Evolutionary conservation across 2,113 vertebrate species (phyloP), one percentile per base, ranked within the genome.

Genomic region (Myrmophylax atrothorax): DNA sequence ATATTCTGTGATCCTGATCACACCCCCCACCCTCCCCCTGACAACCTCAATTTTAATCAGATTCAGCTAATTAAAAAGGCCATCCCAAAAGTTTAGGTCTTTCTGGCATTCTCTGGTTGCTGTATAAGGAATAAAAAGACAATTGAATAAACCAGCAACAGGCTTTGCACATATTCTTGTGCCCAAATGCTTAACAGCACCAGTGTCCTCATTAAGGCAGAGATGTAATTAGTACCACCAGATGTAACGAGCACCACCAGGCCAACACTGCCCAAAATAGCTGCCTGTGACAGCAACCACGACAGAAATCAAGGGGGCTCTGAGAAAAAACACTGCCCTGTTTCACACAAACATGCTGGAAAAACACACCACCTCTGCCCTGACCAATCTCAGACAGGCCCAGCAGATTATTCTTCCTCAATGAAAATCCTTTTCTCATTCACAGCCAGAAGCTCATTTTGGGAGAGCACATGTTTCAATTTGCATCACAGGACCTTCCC

Each of bases 1-100:
- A 15, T 42, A 55, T 40, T 68, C 46, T n/a, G 44, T 20, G n/a
- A 76, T 13, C 10, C 28, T 44, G 64, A 90, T 33, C 38, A n/a
- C 16, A 49, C 19, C 7, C 6, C 7, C 3, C 6, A 3, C 9
- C 4, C 10, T 14, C 9, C 11, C 23, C 18, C 26, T 1, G 0
- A 14, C 16, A 63, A 66, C 18, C 35, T 87, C 35, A 70, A 76
- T 81, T 91, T 75, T 55, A 62, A 68, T 63, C 44, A 59, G 38
- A 77, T 52, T 63, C 68, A 81, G 20, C 53, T 44, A 19, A 72
- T 25, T 26, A 26, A 46, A 47, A 91, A 78, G 29, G 46, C 2
- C 0, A 1, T 38, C 46, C 40, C n/a, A 35, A 25, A 58, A 82
- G 28, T 49, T 91, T 64, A 64, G 7, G 78, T 40, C 44, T 87